These are phyloP conservation scores for Neelides sp. DNA, from an alignment of 1,140 invertebrate species.

Conservation along the genomic window DNA sequence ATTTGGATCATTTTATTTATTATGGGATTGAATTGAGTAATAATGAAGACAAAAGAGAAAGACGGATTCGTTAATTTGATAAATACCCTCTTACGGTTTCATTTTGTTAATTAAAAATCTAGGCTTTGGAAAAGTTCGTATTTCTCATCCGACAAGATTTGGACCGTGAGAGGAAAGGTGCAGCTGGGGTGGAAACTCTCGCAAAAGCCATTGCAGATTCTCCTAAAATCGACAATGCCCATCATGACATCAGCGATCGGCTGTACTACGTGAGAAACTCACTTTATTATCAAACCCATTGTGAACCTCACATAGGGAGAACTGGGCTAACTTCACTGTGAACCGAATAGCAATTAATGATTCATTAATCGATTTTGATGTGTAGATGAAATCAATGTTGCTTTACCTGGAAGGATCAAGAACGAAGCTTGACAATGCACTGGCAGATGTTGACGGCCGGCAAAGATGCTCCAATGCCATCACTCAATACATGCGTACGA, in stretches of 20 bases:
- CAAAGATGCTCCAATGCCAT: conserved; percentile 63
- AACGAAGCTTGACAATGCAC: conserved; percentile 66
- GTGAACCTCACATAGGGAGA: no score
- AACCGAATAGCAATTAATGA: no score
- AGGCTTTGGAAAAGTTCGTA: conserved; percentile 57
- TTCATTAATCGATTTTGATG: conserved; percentile 29
- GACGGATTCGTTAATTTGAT: no score
- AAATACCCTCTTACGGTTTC: no score
- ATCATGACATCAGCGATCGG: conserved; percentile 83
- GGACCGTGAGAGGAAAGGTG: conserved; percentile 68
- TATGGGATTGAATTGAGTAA: no score
- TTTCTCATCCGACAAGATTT: conserved; percentile 71
- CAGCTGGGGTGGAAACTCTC: conserved; percentile 73
- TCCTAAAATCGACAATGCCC: conserved; percentile 79
- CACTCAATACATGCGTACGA: conserved; percentile 68
- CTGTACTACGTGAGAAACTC: conserved; percentile 61
- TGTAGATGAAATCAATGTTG: conserved; percentile 78
- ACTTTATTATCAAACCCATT: background rate
- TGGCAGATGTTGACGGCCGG: conserved; percentile 66
- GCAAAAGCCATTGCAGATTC: conserved; percentile 79
- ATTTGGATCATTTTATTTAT: no score
- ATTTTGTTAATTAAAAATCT: no score
- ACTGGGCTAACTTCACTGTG: no score
- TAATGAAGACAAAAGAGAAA: no score
- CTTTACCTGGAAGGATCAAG: conserved; percentile 80